Conservation (phyloP, 2,888 invertebrate species). For the Pemphredon lugubris region DNA sequence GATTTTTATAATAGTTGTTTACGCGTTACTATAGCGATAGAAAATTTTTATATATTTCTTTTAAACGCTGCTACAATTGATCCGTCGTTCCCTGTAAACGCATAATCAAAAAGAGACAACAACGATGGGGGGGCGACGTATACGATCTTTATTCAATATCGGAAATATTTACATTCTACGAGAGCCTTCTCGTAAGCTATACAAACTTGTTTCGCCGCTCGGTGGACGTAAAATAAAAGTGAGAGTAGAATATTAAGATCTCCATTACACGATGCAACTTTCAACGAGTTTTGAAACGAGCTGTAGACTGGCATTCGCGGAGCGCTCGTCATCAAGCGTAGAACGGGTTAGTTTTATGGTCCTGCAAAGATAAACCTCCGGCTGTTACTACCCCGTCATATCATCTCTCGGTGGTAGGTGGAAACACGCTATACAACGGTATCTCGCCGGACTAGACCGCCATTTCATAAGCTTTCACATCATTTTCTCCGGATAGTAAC, state of each 20-base stretch:
- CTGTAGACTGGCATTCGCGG: conserved; percentile 46
- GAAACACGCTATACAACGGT: conserved; percentile 55
- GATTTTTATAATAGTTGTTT: too few relatives aligned
- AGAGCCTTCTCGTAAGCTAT: too few relatives aligned
- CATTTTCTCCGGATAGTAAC: conserved; percentile 61
- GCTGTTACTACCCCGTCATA: conserved; percentile 63
- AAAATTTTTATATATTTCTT: too few relatives aligned
- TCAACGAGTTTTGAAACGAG: conserved; percentile 53
- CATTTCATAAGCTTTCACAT: conserved; percentile 68
- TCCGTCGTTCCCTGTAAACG: too few relatives aligned
- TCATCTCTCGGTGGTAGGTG: conserved; percentile 63
- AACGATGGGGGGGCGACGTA: too few relatives aligned
- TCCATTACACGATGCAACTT: conserved; percentile 27
- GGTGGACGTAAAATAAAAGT: conserved; percentile 19
- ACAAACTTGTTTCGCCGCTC: too few relatives aligned
- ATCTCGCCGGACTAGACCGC: conserved; percentile 63
- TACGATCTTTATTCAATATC: too few relatives aligned
- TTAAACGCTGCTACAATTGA: too few relatives aligned
- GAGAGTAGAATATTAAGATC: conserved; percentile 23
- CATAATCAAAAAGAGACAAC: too few relatives aligned
- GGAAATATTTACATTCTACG: too few relatives aligned
- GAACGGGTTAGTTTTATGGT: conserved; percentile 68
- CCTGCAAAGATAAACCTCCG: conserved; percentile 67
- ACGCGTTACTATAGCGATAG: too few relatives aligned
- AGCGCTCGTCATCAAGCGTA: conserved; percentile 56